phyloP scores from a whole-genome alignment of 2,113 vertebrate genomes.

The Sinocyclocheilus maitianheensis region DNA sequence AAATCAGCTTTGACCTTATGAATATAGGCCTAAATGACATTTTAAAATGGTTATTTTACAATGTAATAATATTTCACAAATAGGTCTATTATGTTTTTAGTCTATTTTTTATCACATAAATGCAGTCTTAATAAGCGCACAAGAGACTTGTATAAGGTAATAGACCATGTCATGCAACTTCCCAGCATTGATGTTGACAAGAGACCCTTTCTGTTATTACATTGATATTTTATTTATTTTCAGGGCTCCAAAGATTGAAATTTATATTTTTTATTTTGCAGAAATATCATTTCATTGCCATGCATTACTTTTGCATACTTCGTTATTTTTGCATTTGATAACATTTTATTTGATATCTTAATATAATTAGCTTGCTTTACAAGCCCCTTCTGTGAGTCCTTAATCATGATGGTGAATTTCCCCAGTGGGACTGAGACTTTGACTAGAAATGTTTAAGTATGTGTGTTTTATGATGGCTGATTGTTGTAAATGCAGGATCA shows the following conservation, averaged over 20 bases:
- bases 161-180: not conserved
- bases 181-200: not conserved
- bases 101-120: no score
- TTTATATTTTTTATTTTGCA: not conserved
- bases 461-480: slow-evolving; percentile 33
- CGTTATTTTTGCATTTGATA: not conserved
- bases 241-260: not conserved
- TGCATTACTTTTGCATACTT: not conserved
- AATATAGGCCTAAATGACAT: not conserved
- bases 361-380: slow-evolving; percentile 9
- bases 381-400: slow-evolving; percentile 6
- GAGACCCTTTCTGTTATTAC: not conserved
- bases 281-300: not conserved
- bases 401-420: slow-evolving; percentile 2
- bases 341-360: not conserved
- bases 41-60: not conserved
- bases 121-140: not conserved
- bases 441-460: slow-evolving; percentile 13
- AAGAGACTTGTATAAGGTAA: not conserved
- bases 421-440: not conserved
- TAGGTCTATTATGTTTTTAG: no score
- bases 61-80: no score
- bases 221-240: not conserved
- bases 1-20: not conserved
- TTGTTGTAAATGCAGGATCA: slow-evolving; percentile 30